A percentile compares a stretch with the other conserved stretches of the same genome.
These are phyloP conservation scores for Agrypnia vestita DNA, from an alignment of 1,140 invertebrate species.

Conservation along the genomic window DNA sequence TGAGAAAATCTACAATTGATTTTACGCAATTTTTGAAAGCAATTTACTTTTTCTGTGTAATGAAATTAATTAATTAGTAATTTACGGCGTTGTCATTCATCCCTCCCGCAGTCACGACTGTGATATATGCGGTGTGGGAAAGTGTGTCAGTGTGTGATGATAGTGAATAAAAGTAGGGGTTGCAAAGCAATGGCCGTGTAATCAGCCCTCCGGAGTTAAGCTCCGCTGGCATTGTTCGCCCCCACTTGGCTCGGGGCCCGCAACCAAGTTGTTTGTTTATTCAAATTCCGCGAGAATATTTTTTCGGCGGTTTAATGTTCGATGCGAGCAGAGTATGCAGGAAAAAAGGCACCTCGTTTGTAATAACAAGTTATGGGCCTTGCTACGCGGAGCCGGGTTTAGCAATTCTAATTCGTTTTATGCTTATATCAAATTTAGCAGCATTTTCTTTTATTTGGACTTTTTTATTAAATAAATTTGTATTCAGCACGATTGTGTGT, in stretches of 20 bases:
- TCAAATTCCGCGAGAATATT: conserved; percentile 45
- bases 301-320: conserved; percentile 48
- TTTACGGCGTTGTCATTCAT: background rate
- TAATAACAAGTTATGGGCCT: conserved; percentile 48
- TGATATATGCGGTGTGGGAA: conserved; percentile 5
- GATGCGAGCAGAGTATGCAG: conserved; percentile 39
- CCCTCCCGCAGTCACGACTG: no score
- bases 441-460: no score
- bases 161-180: conserved; percentile 11
- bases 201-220: background rate
- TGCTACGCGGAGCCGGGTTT: background rate
- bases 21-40: no score
- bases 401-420: background rate
- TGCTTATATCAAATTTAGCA: background rate
- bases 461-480: no score
- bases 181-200: background rate
- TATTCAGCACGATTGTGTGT: no score
- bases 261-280: conserved; percentile 48
- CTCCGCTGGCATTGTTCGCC: background rate
- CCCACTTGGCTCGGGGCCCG: conserved; percentile 43
- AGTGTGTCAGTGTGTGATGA: background rate
- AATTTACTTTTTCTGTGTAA: no score
- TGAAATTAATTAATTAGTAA: no score
- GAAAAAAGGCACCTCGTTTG: conserved; percentile 42
- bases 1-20: no score